These are phyloP conservation scores for Thysanoteuthis rhombus DNA, from an alignment of 2,888 invertebrate genomes.

Conservation along the genomic window DNA sequence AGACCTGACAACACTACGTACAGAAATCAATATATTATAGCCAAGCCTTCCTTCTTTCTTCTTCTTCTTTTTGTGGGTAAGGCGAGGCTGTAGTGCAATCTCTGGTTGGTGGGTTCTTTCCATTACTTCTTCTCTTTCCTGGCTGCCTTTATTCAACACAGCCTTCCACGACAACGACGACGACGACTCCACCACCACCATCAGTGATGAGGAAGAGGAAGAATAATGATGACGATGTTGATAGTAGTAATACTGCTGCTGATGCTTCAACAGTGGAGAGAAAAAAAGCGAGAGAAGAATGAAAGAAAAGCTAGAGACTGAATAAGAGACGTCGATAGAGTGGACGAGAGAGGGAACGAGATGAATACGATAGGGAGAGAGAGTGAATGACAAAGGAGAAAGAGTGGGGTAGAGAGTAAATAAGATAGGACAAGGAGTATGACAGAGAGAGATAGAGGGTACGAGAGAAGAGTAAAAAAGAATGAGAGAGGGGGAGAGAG, in stretches of 20 bases:
- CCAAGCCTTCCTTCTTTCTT: background rate
- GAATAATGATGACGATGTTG: background rate
- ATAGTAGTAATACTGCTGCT: background rate
- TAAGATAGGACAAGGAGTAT: background rate
- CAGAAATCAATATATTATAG: constrained; percentile 25
- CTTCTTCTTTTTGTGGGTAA: background rate
- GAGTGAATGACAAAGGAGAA: no score
- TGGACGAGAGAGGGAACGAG: background rate
- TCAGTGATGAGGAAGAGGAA: background rate
- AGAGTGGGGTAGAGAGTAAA: background rate
- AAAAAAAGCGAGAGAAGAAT: background rate
- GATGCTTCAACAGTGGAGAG: background rate
- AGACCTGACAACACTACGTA: background rate
- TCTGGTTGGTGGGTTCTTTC: background rate
- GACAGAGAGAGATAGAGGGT: background rate
- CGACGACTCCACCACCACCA: background rate
- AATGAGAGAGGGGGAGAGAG: no score
- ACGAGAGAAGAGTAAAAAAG: no score
- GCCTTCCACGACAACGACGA: background rate
- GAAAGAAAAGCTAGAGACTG: background rate
- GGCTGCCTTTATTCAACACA: background rate
- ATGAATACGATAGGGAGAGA: background rate
- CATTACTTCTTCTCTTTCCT: background rate
- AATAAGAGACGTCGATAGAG: background rate
- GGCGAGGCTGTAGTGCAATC: background rate